Conservation (phyloP, 1,140 invertebrate genomes). For the Yoshiicerus persimilis region DNA sequence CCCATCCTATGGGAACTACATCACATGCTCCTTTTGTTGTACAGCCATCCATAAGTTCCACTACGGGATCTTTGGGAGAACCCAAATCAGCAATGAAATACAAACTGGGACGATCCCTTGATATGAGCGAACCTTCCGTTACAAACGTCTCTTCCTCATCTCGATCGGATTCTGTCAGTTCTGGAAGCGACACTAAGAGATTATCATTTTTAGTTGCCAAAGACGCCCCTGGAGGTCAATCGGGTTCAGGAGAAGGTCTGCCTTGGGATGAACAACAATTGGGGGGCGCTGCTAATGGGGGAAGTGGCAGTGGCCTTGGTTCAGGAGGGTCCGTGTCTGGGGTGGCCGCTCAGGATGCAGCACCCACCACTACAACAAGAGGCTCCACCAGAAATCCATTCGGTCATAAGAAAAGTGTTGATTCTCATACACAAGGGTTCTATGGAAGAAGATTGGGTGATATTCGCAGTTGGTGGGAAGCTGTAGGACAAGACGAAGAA, state of each 20-base stretch:
- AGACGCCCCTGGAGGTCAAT: background rate
- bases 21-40: background rate
- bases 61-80: conserved; percentile 14
- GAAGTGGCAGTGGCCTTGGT: background rate
- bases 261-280: conserved; percentile 40
- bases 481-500: background rate
- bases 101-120: conserved; percentile 34
- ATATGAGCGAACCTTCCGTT: conserved; percentile 33
- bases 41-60: conserved; percentile 23
- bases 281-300: background rate
- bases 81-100: conserved; percentile 1
- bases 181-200: conserved; percentile 44
- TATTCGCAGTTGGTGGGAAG: conserved; percentile 46
- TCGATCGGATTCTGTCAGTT: conserved; percentile 44
- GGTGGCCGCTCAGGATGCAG: background rate
- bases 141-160: conserved; percentile 39
- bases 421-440: background rate
- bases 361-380: background rate
- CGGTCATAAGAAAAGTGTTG: conserved; percentile 14
- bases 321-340: background rate
- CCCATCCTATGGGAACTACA: background rate
- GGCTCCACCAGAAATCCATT: background rate
- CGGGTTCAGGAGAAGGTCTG: background rate
- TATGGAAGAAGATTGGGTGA: conserved; percentile 43
- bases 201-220: conserved; percentile 43